Evolutionary conservation across 2,113 vertebrate species (phyloP), one percentile per base, ranked within the genome.

Genomic region (Sceloporus undulatus): DNA sequence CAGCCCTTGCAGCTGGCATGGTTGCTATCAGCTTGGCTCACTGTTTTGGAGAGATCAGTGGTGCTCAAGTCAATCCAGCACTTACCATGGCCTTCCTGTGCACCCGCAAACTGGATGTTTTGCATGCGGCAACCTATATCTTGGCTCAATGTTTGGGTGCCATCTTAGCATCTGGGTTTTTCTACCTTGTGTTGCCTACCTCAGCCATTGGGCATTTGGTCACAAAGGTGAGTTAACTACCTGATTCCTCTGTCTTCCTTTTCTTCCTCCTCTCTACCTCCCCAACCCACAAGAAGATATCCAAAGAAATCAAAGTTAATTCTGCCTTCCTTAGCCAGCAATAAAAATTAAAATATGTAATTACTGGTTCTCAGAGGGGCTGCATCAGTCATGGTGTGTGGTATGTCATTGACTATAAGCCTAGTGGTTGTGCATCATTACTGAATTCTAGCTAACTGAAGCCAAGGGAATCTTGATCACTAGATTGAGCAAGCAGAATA

Each of bases 51-150:
- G 97, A 98, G 85, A 96, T 97, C 90, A 97, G 96, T 9, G 96
- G 96, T 0, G 96, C 97, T 9, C 97, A 98, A 95, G 96, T 97
- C 92, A 98, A 98, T 94, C 98, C 97, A 0, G 96, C 97, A 0
- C 92, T 98, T 80, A 98, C 97, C 42, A 90, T 98, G 92, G 96
- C 97, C 3, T 93, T 98, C 76, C 89, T 98, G 91, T 97, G 96
- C 91, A 97, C 97, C 66, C 96, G 96, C 85, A 97, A 94, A 82
- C 87, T 98, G 89, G 96, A 98, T 1, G 81, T 92, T 16, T 93
- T 97, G 81, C 94, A 92, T 2, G 96, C 94, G 2, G 48, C 95
- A 0, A 78, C 92, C 65, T 96, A 93, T 42, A 70, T 98, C 4
- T 66, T 96, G 79, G 97, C 96, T 2, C 98, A 98, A 92, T 98